Percentiles rank a stretch among this genome's conserved stretches.
These are phyloP conservation scores for Cyrtorhinus lividipennis DNA, from an alignment of 1,140 invertebrate genomes.

Conservation along the genomic window DNA sequence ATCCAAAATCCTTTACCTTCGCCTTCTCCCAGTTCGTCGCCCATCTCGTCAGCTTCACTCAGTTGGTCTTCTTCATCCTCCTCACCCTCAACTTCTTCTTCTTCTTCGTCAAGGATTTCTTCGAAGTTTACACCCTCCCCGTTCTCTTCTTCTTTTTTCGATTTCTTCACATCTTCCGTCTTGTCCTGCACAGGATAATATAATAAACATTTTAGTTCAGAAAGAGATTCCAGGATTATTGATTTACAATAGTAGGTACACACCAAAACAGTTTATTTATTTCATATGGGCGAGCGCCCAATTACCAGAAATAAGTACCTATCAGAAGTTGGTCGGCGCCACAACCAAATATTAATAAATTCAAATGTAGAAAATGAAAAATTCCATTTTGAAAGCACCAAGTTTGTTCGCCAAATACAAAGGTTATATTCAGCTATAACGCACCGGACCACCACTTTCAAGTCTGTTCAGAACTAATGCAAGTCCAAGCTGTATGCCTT, in stretches of 20 bases:
- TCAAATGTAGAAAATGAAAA: no score
- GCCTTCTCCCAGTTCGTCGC: not conserved
- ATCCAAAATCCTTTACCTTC: not conserved
- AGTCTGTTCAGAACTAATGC: no score
- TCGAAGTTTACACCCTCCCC: constrained; percentile 40
- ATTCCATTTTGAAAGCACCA: no score
- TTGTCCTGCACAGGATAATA: constrained; percentile 44
- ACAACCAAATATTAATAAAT: no score
- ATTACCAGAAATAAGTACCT: no score
- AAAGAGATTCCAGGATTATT: not conserved
- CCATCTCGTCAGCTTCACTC: constrained; percentile 43
- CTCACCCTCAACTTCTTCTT: constrained; percentile 38
- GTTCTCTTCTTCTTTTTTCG: constrained; percentile 49
- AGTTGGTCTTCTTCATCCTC: constrained; percentile 51
- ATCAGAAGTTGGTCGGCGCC: no score
- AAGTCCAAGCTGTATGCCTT: no score
- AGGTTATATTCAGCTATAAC: no score
- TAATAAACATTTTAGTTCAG: no score
- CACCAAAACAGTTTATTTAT: not conserved
- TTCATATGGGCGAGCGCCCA: not conserved
- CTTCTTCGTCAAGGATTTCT: constrained; percentile 34
- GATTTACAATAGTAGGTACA: no score
- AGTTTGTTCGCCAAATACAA: no score
- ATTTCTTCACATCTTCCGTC: constrained; percentile 55
- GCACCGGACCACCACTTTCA: no score